These are phyloP conservation scores for Pangasius mekongensis DNA, from an alignment of 2,797 vertebrate species.

Conservation along the genomic window DNA sequence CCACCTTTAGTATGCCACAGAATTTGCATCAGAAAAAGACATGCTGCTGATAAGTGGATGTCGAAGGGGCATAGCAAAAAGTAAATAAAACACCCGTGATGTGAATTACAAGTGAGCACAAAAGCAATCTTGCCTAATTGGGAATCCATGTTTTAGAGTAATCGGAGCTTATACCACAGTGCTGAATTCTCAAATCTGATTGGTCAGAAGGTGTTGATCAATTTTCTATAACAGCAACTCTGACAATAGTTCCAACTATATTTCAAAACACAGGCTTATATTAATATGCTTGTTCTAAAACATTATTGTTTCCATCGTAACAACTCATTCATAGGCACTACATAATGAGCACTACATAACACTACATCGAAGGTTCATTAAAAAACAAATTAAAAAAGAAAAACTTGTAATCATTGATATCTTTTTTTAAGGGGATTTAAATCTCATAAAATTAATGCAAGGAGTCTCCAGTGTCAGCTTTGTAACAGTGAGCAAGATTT, in stretches of 20 bases:
- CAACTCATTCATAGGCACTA: not conserved
- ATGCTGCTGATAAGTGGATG: conserved; percentile 6
- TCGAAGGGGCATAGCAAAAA: not conserved
- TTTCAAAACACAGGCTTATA: not conserved
- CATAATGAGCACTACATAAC: not conserved
- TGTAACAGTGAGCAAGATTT: not conserved
- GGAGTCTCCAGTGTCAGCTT: not conserved
- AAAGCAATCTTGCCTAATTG: not conserved
- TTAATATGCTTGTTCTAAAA: not conserved
- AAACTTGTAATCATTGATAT: not conserved
- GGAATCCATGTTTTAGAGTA: not conserved
- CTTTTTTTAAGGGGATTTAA: not conserved
- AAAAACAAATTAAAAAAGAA: not conserved
- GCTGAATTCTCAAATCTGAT: not conserved
- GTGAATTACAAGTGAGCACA: conserved; percentile 30
- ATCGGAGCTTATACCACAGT: not conserved
- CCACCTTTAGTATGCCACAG: conserved; percentile 63
- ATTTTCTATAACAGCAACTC: not conserved
- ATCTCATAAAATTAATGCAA: not conserved
- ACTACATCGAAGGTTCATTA: not conserved
- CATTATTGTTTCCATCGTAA: not conserved
- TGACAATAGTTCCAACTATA: not conserved
- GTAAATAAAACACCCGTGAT: conserved; percentile 20
- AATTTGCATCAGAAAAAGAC: conserved; percentile 68
- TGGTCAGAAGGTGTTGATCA: not conserved